phyloP scores from a whole-genome alignment of 2,888 invertebrate genomes.

The Andrena minutula region DNA sequence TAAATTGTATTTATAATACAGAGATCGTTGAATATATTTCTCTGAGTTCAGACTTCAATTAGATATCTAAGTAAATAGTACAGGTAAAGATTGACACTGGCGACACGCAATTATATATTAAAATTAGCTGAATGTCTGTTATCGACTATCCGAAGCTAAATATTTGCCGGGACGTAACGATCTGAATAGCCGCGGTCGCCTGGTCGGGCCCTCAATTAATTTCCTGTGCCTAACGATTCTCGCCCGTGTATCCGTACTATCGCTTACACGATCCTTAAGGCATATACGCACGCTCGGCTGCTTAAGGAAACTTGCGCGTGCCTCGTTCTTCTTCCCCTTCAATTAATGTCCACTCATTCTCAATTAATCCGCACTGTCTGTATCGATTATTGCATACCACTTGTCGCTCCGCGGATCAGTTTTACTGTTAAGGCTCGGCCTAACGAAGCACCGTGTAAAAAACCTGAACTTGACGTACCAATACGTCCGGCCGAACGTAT shows the following conservation, averaged over 20 bases:
- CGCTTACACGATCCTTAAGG: slow-evolving; percentile 58
- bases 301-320: slow-evolving; percentile 77
- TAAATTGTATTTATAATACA: too few relatives aligned
- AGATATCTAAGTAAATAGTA: too few relatives aligned
- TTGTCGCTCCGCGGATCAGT: slow-evolving; percentile 70
- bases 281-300: slow-evolving; percentile 60
- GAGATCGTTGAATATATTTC: too few relatives aligned
- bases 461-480: slow-evolving; percentile 62
- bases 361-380: slow-evolving; percentile 80
- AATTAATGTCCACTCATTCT: slow-evolving; percentile 81
- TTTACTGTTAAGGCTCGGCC: slow-evolving; percentile 66
- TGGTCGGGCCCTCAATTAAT: slow-evolving; percentile 59
- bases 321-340: slow-evolving; percentile 75
- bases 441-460: slow-evolving; percentile 65
- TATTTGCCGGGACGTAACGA: slow-evolving; percentile 19
- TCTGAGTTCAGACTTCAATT: too few relatives aligned
- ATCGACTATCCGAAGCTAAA: background rate
- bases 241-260: slow-evolving; percentile 52
- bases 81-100: background rate
- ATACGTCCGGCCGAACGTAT: slow-evolving; percentile 58
- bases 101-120: too few relatives aligned
- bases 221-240: slow-evolving; percentile 63
- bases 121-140: too few relatives aligned
- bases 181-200: slow-evolving; percentile 24
- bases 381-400: slow-evolving; percentile 79